Percentiles rank a stretch among this genome's conserved stretches.
Conservation (phyloP, 2,888 invertebrate species). For the Epicampocera succincta region DNA sequence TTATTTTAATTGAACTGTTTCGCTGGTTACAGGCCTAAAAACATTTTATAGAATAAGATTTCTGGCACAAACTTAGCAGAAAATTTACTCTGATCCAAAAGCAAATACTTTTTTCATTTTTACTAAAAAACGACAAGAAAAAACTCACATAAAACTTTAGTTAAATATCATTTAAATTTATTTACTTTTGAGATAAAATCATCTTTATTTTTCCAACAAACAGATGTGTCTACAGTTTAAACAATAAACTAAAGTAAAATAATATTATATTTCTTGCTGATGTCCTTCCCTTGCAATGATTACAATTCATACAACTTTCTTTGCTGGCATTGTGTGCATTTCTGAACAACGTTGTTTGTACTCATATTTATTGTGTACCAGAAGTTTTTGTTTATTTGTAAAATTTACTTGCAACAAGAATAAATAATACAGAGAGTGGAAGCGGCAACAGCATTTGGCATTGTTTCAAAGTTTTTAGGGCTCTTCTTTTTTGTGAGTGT, state of each 20-base stretch:
- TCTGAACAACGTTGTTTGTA: constrained; percentile 3
- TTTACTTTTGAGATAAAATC: constrained; percentile 67
- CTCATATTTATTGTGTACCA: constrained; percentile 10
- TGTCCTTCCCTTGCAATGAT: constrained; percentile 61
- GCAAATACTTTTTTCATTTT: not conserved
- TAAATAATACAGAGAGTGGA: constrained; percentile 52
- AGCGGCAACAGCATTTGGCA: constrained; percentile 52
- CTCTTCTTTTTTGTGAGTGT: not conserved
- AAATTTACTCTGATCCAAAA: too few species aligned
- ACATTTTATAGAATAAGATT: too few species aligned
- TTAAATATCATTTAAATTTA: constrained; percentile 61
- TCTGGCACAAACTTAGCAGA: too few species aligned
- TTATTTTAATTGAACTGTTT: too few species aligned
- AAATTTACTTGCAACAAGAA: constrained; percentile 52
- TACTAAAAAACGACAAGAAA: not conserved
- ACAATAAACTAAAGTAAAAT: constrained; percentile 56
- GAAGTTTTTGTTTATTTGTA: constrained; percentile 48
- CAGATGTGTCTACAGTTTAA: constrained; percentile 64
- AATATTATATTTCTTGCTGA: constrained; percentile 55
- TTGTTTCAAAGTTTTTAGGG: constrained; percentile 57
- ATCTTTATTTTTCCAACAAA: constrained; percentile 53
- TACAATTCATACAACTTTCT: constrained; percentile 40
- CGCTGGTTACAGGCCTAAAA: too few species aligned
- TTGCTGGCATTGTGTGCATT: not conserved
- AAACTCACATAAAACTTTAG: constrained; percentile 22